Percentiles rank a stretch among this genome's conserved stretches.
These are phyloP conservation scores for Colius striatus DNA, from an alignment of 2,113 vertebrate genomes.

Conservation along the genomic window DNA sequence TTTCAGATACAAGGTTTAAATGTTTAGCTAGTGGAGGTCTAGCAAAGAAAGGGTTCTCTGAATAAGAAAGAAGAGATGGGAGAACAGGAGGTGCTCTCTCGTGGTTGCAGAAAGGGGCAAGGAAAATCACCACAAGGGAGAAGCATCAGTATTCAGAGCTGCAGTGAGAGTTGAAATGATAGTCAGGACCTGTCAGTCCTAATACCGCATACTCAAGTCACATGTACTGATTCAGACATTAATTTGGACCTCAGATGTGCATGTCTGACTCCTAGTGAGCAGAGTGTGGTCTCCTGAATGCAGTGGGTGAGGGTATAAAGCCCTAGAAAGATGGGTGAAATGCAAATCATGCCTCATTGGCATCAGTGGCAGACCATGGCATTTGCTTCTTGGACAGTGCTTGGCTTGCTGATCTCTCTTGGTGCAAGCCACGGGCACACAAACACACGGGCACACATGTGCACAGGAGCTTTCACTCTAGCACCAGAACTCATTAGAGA, in stretches of 20 bases:
- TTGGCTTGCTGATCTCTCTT: background rate
- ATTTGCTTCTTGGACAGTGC: background rate
- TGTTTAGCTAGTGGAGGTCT: background rate
- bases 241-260: conserved; percentile 57
- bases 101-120: background rate
- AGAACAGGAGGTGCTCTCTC: background rate
- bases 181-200: conserved; percentile 28
- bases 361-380: background rate
- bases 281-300: background rate
- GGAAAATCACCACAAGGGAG: conserved; percentile 31
- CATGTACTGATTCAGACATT: conserved; percentile 47
- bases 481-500: background rate
- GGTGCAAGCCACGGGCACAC: background rate
- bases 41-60: background rate
- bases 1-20: conserved; percentile 13
- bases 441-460: too few relatives aligned
- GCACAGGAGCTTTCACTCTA: background rate
- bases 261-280: conserved; percentile 8
- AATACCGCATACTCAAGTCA: conserved; percentile 36
- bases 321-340: background rate
- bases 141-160: conserved; percentile 59
- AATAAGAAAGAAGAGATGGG: background rate
- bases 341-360: background rate
- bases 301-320: background rate
- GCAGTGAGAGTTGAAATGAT: conserved; percentile 51